Base-by-base conservation (phyloP, 2,797 vertebrate genomes). In the Vipera latastei region DNA sequence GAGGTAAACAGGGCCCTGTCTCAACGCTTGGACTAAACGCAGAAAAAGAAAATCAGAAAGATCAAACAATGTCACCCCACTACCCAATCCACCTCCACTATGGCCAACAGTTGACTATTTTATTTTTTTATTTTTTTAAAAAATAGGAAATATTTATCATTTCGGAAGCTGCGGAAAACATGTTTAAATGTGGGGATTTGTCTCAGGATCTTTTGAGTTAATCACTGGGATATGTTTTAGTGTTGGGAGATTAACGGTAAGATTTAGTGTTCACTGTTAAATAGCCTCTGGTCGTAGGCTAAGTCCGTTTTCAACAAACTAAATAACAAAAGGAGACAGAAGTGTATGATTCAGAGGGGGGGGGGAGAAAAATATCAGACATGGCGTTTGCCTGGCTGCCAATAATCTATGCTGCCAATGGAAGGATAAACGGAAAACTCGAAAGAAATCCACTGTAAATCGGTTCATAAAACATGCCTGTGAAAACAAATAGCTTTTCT, bases 401-500 rank as follows among this genome's bases (percentile, higher is more conserved):
- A 14, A 13, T 69, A 44, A 91, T 4, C 92, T 90, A 2, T 22
- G 1, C 3, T n/a, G 91, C 92, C 16, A 91, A 89, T 88, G n/a
- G 73, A 89, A 91, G 92, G 32, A 48, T 12, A 93, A 88, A 4
- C 61, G 91, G 93, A 12, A 60, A 83, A 44, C 91, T 51, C 32
- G 18, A 0, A 16, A 69, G 91, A 89, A 95, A 89, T 28, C 14
- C 95, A 95, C 86, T 22, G 28, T 11, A 92, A 94, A 63, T 94
- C 92, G 16, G 26, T 38, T 44, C 18, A 26, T 89, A 89, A 88
- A 95, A n/a, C 14, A 63, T 7, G 78, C 93, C 0, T 0, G 1
- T 48, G 92, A 92, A 63, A 94, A 95, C 0, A 25, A 93, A 26
- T 63, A 92, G 94, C 95, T 96, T 78, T 86, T 93, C 94, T 94